Evolutionary conservation across 1,140 invertebrate species (phyloP).

Genomic region (Leptoteleia sp.): DNA sequence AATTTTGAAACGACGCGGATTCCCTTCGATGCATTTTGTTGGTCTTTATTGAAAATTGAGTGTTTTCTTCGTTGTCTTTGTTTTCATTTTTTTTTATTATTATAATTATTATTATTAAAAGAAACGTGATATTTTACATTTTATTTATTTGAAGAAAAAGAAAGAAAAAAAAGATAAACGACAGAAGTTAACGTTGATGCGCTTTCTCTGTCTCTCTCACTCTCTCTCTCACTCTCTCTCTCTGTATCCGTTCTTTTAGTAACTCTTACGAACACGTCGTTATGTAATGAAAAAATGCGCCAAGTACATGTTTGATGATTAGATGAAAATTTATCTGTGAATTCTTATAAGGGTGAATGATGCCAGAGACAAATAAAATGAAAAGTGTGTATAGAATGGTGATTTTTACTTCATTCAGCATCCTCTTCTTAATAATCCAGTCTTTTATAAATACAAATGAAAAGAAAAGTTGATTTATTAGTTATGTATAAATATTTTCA

Average conservation of each 20-base stretch:
- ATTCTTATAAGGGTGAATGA: conserved; percentile 62
- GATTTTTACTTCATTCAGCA: neutral
- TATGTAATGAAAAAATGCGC: conserved; percentile 40
- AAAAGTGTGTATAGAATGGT: conserved; percentile 49
- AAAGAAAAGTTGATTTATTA: too few species aligned
- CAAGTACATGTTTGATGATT: conserved; percentile 58
- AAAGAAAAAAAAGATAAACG: conserved; percentile 7
- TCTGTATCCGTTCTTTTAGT: conserved; percentile 10
- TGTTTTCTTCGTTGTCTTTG: conserved; percentile 23
- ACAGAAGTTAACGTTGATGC: conserved; percentile 4
- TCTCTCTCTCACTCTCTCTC: conserved; percentile 27
- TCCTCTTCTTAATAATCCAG: too few species aligned
- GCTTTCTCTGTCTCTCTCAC: conserved; percentile 25
- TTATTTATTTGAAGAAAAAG: conserved; percentile 38
- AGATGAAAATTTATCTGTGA: conserved; percentile 62
- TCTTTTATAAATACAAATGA: too few species aligned
- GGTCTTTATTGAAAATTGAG: conserved; percentile 6
- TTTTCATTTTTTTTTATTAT: too few species aligned
- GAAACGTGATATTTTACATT: conserved; percentile 53
- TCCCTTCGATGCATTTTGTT: conserved; percentile 46
- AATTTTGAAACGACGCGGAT: conserved; percentile 61
- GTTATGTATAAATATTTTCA: too few species aligned
- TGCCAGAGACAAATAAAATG: conserved; percentile 62
- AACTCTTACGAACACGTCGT: conserved; percentile 45
- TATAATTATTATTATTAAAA: too few species aligned